Percentiles rank a stretch among this genome's conserved stretches.
Conservation (phyloP, 1,140 invertebrate species). For the Conus betulinus region DNA sequence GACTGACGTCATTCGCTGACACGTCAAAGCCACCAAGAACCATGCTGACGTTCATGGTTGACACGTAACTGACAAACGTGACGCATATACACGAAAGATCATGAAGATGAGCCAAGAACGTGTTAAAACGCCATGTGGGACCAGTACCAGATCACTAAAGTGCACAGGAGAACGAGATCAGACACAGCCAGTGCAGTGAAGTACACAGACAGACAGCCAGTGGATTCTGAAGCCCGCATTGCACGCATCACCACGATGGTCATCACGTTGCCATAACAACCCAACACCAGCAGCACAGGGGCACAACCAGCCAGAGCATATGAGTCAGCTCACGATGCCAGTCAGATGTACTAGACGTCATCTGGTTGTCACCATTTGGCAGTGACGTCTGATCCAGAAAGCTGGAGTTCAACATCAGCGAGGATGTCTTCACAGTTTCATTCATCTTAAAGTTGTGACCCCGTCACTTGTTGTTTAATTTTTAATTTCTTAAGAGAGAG, state of each 20-base stretch:
- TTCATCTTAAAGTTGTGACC: too few species aligned
- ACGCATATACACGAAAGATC: constrained; percentile 45
- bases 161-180: constrained; percentile 50
- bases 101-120: constrained; percentile 42
- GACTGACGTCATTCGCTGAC: constrained; percentile 54
- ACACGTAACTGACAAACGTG: constrained; percentile 46
- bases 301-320: not conserved
- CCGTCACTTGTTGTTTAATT: too few species aligned
- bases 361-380: too few species aligned
- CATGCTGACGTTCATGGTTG: constrained; percentile 49
- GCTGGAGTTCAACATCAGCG: too few species aligned
- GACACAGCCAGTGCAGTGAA: constrained; percentile 46
- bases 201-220: constrained; percentile 44
- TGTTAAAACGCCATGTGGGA: constrained; percentile 41
- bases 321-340: too few species aligned
- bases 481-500: too few species aligned
- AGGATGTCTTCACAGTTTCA: too few species aligned
- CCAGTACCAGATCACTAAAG: constrained; percentile 54
- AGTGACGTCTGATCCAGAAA: too few species aligned
- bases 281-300: constrained; percentile 42
- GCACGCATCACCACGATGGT: constrained; percentile 42
- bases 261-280: constrained; percentile 43
- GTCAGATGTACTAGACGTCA: too few species aligned
- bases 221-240: too few species aligned
- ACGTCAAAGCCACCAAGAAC: constrained; percentile 56